phyloP scores from a whole-genome alignment of 2,888 invertebrate genomes.

The Sepiola atlantica region DNA sequence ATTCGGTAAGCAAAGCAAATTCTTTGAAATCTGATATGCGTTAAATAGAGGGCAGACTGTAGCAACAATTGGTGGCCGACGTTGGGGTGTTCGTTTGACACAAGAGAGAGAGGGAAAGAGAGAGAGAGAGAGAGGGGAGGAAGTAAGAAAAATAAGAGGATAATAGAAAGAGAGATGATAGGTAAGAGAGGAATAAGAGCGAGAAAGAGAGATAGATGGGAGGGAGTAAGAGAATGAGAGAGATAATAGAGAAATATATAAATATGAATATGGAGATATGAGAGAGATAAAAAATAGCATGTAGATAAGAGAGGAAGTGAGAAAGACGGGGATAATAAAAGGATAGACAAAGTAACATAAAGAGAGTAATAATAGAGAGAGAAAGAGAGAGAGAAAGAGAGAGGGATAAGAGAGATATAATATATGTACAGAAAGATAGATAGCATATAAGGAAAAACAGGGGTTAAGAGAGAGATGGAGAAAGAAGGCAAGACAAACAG shows the following conservation, averaged over 20 bases:
- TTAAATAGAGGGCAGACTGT: constrained; percentile 32
- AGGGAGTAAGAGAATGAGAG: not conserved
- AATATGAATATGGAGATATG: not conserved
- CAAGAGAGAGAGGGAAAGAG: not conserved
- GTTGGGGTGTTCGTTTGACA: not conserved
- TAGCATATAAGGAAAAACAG: too few relatives aligned
- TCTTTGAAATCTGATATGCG: constrained; percentile 4
- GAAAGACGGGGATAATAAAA: not conserved
- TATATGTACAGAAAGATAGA: too few relatives aligned
- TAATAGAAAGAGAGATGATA: not conserved
- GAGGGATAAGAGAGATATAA: too few relatives aligned
- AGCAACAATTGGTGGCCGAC: constrained; percentile 19
- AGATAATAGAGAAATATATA: too few relatives aligned
- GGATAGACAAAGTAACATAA: not conserved
- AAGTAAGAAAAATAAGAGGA: not conserved
- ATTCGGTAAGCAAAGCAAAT: constrained; percentile 8
- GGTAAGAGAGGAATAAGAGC: not conserved
- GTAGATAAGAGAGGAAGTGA: not conserved
- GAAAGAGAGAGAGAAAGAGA: not conserved
- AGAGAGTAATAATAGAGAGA: not conserved
- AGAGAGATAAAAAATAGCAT: not conserved
- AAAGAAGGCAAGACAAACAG: not conserved
- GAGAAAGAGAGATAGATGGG: not conserved
- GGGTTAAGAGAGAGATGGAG: not conserved
- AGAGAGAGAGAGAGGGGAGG: not conserved